Evolutionary conservation across 2,797 vertebrate species (phyloP).

Genomic region (Eidolon dupreanum): DNA sequence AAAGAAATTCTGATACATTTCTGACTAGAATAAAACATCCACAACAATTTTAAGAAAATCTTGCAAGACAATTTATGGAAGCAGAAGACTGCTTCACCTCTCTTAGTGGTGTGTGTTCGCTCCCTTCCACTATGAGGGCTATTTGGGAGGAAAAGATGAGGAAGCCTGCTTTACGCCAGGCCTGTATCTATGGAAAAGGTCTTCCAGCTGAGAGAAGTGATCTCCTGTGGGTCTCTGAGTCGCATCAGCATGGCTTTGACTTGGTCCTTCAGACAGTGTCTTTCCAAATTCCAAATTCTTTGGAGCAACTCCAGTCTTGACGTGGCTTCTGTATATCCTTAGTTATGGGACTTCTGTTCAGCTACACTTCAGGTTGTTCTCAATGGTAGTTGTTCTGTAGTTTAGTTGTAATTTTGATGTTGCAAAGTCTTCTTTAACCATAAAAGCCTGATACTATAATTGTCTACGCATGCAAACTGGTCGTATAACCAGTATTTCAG

Average conservation of each 20-base stretch:
- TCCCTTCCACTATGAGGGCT: not conserved
- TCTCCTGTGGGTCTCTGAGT: not conserved
- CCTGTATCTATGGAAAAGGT: not conserved
- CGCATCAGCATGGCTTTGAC: not conserved
- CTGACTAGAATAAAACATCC: not conserved
- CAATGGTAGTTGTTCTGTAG: no score
- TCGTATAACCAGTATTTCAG: not conserved
- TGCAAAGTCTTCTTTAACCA: not conserved
- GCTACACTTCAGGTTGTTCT: no score
- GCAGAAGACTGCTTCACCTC: not conserved
- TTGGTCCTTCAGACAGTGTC: not conserved
- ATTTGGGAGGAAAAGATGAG: not conserved
- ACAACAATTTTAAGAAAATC: not conserved
- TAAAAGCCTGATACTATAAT: not conserved
- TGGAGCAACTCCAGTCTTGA: not conserved
- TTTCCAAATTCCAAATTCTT: not conserved
- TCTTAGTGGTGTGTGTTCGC: not conserved
- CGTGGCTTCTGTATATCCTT: no score
- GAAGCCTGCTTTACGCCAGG: not conserved
- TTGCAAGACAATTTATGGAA: not conserved
- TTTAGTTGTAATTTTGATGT: no score
- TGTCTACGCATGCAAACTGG: not conserved
- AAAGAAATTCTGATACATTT: not conserved
- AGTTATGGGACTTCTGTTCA: no score
- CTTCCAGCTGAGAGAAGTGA: rapidly evolving